These are phyloP conservation scores for Amyelois transitella DNA, from an alignment of 1,140 invertebrate species.

Conservation along the genomic window DNA sequence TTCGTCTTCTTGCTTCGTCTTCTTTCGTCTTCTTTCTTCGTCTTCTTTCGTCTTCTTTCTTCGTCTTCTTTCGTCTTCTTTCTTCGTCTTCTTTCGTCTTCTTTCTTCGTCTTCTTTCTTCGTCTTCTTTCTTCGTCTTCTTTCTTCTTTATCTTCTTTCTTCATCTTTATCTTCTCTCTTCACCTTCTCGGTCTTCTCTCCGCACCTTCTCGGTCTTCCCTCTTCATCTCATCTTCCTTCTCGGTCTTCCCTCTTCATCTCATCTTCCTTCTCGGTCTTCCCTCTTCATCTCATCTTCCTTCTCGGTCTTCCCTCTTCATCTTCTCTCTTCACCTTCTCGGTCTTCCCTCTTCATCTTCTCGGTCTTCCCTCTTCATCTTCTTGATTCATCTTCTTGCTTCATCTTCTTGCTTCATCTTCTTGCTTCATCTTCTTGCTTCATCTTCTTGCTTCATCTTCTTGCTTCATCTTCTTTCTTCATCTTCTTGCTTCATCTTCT, in stretches of 20 bases:
- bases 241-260: slow-evolving; percentile 11
- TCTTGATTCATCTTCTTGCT: slow-evolving; percentile 5
- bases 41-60: neutral
- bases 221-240: slow-evolving; percentile 11
- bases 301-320: neutral
- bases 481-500: neutral
- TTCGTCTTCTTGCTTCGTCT: slow-evolving; percentile 8
- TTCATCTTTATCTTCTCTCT: slow-evolving; percentile 4
- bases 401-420: too few species aligned
- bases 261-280: slow-evolving; percentile 8
- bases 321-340: too few species aligned
- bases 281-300: slow-evolving; percentile 7
- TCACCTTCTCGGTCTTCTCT: slow-evolving; percentile 7
- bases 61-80: slow-evolving; percentile 5
- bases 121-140: slow-evolving; percentile 14
- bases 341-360: slow-evolving; percentile 7
- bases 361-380: neutral
- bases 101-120: neutral
- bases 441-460: too few species aligned
- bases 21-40: too few species aligned
- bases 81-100: slow-evolving; percentile 7
- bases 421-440: too few species aligned
- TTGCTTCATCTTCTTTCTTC: neutral
- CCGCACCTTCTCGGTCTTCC: neutral
- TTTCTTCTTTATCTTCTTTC: slow-evolving; percentile 9